A percentile compares a stretch with the other conserved stretches of the same genome.
phyloP scores from a whole-genome alignment of 2,888 invertebrate species.

The Yponomeuta cagnagella region DNA sequence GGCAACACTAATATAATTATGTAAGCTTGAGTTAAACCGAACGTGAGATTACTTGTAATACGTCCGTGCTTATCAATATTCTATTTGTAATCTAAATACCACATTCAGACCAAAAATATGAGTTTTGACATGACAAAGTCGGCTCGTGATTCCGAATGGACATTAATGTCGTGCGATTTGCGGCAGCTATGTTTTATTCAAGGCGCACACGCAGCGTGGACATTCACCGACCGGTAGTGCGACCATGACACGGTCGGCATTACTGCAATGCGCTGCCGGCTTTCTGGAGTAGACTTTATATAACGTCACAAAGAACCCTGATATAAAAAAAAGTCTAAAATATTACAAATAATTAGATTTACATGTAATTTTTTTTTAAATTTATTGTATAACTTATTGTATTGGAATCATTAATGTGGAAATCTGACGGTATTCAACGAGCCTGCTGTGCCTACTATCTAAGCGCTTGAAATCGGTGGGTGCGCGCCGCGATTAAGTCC shows the following conservation, averaged over 20 bases:
- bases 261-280: conserved; percentile 45
- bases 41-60: not conserved
- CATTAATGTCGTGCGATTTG: conserved; percentile 33
- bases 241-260: conserved; percentile 62
- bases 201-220: conserved; percentile 36
- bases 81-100: not conserved
- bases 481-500: no score
- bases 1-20: no score
- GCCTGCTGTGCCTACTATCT: no score
- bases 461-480: no score
- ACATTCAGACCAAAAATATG: not conserved
- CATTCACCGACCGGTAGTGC: conserved; percentile 56
- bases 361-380: no score
- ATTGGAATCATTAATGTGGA: no score
- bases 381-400: no score
- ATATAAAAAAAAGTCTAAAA: not conserved
- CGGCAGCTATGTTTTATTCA: conserved; percentile 41
- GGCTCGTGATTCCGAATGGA: conserved; percentile 23
- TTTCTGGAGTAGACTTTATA: not conserved
- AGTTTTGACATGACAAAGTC: not conserved
- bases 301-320: not conserved
- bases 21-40: not conserved
- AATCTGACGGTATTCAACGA: no score
- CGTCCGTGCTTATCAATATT: not conserved
- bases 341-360: not conserved